Conservation (phyloP, 2,888 invertebrate species). For the Tenodera sinensis region DNA sequence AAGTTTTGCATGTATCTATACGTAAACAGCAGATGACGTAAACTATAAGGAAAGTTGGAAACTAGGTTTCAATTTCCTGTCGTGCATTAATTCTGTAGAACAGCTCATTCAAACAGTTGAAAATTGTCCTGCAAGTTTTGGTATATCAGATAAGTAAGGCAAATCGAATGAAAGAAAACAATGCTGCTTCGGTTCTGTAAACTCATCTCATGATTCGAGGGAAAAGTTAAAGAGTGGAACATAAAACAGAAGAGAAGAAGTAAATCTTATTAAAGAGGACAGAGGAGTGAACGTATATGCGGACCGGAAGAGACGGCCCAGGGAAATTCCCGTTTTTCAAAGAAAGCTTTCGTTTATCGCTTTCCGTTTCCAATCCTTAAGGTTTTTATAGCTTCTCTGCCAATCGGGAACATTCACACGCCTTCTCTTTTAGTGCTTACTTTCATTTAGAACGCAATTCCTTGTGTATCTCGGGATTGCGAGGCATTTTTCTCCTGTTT, state of each 20-base stretch:
- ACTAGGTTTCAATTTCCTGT: too few species aligned
- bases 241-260: background rate
- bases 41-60: too few species aligned
- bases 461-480: background rate
- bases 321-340: background rate
- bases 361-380: background rate
- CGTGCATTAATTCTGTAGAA: too few species aligned
- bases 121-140: background rate
- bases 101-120: too few species aligned
- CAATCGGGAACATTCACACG: background rate
- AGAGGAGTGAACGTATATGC: background rate
- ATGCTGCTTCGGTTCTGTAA: background rate
- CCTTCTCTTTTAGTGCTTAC: background rate
- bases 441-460: background rate
- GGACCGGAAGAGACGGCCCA: background rate
- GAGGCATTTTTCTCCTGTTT: background rate
- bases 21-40: too few species aligned
- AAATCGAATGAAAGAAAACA: background rate
- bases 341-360: background rate
- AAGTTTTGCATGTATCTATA: too few species aligned
- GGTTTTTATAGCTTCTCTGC: background rate
- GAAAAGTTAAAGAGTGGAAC: background rate
- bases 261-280: background rate
- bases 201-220: background rate
- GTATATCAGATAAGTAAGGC: background rate